Conservation (phyloP, 2,113 vertebrate species). For the Sander lucioperca region DNA sequence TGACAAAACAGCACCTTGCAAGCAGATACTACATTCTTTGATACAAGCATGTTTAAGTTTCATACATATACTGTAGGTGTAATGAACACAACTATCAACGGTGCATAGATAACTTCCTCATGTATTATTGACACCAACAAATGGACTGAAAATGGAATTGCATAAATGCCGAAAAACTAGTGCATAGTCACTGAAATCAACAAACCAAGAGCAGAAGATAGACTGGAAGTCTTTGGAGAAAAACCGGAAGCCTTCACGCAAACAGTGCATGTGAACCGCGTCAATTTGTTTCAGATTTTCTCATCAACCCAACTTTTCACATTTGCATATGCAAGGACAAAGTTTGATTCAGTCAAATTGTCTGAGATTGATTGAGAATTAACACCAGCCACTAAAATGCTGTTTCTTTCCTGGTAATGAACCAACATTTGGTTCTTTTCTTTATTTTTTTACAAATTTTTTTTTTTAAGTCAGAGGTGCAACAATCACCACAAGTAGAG, state of each 20-base stretch:
- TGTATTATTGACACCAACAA: constrained; percentile 50
- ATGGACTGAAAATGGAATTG: constrained; percentile 72
- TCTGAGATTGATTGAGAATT: neutral
- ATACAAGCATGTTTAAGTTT: constrained; percentile 62
- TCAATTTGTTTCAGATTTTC: constrained; percentile 6
- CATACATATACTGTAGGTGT: constrained; percentile 57
- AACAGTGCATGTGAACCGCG: constrained; percentile 1
- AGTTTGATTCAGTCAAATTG: constrained; percentile 26
- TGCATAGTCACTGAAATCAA: constrained; percentile 79
- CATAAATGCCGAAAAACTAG: constrained; percentile 78
- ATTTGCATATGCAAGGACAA: neutral
- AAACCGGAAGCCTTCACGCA: constrained; percentile 44
- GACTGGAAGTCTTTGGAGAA: constrained; percentile 55
- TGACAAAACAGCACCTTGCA: constrained; percentile 65
- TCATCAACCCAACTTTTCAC: neutral
- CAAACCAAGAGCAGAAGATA: constrained; percentile 55
- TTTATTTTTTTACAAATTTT: neutral
- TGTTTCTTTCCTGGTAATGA: neutral
- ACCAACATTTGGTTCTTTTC: constrained; percentile 11
- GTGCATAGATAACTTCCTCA: constrained; percentile 75
- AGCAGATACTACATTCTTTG: constrained; percentile 73
- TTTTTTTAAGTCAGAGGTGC: neutral
- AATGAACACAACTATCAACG: constrained; percentile 51
- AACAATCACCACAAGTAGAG: neutral
- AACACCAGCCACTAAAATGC: constrained; percentile 3